Conservation (phyloP, 2,797 vertebrate species). For the Sitta carolinensis region DNA sequence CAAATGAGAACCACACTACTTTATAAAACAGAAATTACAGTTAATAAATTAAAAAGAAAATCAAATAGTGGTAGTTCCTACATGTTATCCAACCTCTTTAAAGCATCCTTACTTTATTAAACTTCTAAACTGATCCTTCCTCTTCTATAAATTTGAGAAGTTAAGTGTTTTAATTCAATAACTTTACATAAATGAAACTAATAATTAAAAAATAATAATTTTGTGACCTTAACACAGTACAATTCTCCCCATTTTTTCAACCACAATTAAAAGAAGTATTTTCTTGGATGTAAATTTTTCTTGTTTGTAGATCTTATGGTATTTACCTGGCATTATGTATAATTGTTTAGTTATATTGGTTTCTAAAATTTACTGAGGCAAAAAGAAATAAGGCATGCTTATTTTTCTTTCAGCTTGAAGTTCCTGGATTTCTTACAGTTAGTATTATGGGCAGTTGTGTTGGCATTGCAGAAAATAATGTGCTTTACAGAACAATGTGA, state of each 20-base stretch:
- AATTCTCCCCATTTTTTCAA: background rate
- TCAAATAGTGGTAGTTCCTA: background rate
- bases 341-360: background rate
- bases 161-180: background rate
- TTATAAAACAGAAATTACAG: background rate
- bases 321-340: background rate
- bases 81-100: background rate
- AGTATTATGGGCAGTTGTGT: constrained; percentile 54
- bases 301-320: background rate
- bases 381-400: background rate
- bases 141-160: background rate
- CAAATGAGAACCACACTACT: background rate
- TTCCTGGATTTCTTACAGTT: background rate
- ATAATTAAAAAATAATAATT: background rate
- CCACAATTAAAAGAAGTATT: background rate
- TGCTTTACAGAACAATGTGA: constrained; percentile 69
- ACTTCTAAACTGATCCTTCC: background rate
- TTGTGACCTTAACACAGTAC: background rate
- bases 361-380: background rate
- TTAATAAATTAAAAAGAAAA: background rate
- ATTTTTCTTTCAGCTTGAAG: background rate
- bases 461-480: constrained; percentile 37
- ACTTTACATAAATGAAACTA: background rate
- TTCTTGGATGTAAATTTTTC: background rate
- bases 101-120: background rate